Conservation (phyloP, 2,113 vertebrate genomes). For the Notiomystis cincta region DNA sequence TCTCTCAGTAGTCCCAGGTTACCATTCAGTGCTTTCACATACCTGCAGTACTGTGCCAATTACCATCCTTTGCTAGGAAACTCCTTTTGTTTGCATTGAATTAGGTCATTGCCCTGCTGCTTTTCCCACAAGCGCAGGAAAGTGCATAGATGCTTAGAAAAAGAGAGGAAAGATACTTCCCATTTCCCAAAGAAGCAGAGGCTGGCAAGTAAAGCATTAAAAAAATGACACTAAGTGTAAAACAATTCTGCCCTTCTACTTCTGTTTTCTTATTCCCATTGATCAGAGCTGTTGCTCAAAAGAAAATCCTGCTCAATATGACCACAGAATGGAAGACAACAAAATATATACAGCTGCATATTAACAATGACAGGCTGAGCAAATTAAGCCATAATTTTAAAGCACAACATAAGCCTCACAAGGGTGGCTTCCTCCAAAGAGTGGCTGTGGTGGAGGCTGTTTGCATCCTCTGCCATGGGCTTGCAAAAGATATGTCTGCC, state of each 20-base stretch:
- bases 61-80: constrained; percentile 12
- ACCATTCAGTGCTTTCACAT: background rate
- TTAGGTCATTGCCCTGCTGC: background rate
- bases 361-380: background rate
- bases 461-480: background rate
- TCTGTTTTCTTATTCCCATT: background rate
- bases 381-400: background rate
- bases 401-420: background rate
- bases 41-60: background rate
- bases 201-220: fast-evolving
- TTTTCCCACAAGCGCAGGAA: background rate
- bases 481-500: background rate
- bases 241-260: background rate
- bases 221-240: background rate
- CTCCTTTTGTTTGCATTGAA: background rate
- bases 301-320: background rate
- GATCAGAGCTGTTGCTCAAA: background rate
- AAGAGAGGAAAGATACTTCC: background rate
- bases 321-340: background rate
- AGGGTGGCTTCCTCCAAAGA: background rate
- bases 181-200: background rate
- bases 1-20: background rate
- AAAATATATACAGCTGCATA: background rate
- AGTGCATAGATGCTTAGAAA: background rate
- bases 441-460: background rate